Evolutionary conservation across 2,113 vertebrate species (phyloP), one percentile per base, ranked within the genome.

Genomic region (Mungos mungo): DNA sequence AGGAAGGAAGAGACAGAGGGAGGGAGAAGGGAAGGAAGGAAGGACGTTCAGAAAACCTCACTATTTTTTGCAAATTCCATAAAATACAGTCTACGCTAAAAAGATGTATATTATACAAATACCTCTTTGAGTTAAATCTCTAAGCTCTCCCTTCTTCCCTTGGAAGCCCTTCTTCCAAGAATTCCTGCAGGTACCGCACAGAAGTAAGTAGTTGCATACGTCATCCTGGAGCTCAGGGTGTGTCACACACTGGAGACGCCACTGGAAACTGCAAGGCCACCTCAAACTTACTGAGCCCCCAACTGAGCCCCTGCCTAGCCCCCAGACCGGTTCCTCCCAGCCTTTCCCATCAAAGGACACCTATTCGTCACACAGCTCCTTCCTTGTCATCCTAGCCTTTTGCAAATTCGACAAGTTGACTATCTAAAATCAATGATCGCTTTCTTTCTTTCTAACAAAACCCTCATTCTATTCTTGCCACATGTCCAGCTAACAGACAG

Each of bases 11-110:
- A n/a, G 65, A 50, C 18, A 4, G 11, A 47, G 54, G 38, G 63
- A 88, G 6, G 35, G 69, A 94, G 35, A 35, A 47, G 87, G 54
- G 63, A 10, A 88, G 66, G 66, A 45, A 45, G 60, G 69, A 29
- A 65, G 81, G 77, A 31, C n/a, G 60, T 27, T 71, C 69, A 93
- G 38, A n/a, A 89, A 88, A 91, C 1, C 15, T 81, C 52, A 21
- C 33, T 65, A 41, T 88, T 95, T 86, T 97, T 88, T 71, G 65
- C 14, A 71, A 69, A 91, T 47, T 41, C 35, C 31, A 71, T 91
- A 72, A 96, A 95, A 88, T 60, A 47, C 29, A 80, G 35, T 79
- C n/a, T 85, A 65, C 83, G n/a, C 63, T 71, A 47, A 93, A 41
- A 93, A 45, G 23, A 11, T 85, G 7, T 79, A 29, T 63, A 60